phyloP scores from a whole-genome alignment of 2,888 invertebrate species.

The Drymonia ruficornis region DNA sequence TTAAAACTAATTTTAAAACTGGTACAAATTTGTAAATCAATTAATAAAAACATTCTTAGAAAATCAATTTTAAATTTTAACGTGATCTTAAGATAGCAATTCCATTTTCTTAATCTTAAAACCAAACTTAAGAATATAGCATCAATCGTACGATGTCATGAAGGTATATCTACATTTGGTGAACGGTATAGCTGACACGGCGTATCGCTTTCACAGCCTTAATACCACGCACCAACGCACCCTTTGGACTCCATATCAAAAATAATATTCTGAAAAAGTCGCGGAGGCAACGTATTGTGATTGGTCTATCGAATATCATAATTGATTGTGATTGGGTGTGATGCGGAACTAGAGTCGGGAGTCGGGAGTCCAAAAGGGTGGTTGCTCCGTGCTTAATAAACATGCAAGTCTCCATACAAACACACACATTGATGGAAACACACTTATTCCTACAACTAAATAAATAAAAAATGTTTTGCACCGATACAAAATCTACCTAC shows the following conservation, averaged over 20 bases:
- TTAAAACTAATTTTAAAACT: neutral
- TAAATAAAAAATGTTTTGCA: constrained; percentile 25
- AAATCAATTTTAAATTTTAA: neutral
- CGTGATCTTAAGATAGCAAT: neutral
- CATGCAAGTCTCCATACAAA: constrained; percentile 33
- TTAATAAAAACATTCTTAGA: neutral
- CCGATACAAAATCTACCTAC: constrained; percentile 20
- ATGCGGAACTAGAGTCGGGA: too few relatives aligned
- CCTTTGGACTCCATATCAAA: too few relatives aligned
- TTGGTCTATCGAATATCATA: too few relatives aligned
- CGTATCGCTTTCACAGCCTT: constrained; percentile 63
- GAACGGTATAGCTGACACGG: constrained; percentile 47
- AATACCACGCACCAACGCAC: too few relatives aligned
- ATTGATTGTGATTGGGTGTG: too few relatives aligned
- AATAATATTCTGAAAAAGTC: too few relatives aligned
- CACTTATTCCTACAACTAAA: constrained; percentile 23
- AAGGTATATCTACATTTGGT: constrained; percentile 36
- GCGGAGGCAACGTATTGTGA: too few relatives aligned
- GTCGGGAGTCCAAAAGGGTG: too few relatives aligned
- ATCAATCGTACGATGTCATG: constrained; percentile 6
- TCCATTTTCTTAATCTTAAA: constrained; percentile 4
- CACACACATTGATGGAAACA: constrained; percentile 21
- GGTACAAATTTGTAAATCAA: neutral
- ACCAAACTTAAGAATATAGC: constrained; percentile 4
- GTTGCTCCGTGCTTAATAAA: too few relatives aligned